A percentile compares a stretch with the other conserved stretches of the same genome.
Conservation (phyloP, 2,888 invertebrate species). For the Bruchidius siliquastri region DNA sequence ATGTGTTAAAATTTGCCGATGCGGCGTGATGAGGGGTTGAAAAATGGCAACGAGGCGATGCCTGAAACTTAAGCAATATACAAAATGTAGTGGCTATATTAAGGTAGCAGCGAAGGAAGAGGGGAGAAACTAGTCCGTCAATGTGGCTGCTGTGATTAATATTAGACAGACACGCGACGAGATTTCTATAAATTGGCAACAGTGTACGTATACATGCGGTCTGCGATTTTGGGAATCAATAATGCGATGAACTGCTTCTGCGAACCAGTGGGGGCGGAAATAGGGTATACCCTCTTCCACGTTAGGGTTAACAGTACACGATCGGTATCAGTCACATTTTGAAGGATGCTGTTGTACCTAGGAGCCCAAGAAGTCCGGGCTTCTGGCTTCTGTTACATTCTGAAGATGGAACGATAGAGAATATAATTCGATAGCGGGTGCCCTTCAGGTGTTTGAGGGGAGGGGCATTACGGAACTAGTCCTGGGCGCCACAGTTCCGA, state of each 20-base stretch:
- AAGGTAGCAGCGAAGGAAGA: conserved; percentile 6
- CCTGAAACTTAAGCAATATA: not conserved
- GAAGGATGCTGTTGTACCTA: too few relatives aligned
- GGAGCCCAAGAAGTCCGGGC: too few relatives aligned
- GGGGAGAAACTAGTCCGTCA: conserved; percentile 40
- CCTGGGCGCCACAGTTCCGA: too few relatives aligned
- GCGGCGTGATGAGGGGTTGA: not conserved
- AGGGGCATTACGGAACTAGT: too few relatives aligned
- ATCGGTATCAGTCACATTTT: not conserved
- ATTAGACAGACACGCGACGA: conserved; percentile 52
- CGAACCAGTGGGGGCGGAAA: not conserved
- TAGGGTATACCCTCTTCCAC: not conserved
- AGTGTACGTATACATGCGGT: conserved; percentile 30
- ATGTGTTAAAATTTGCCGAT: not conserved
- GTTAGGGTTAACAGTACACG: not conserved
- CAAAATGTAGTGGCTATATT: conserved; percentile 1
- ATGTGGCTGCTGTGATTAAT: conserved; percentile 50
- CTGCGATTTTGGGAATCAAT: conserved; percentile 42
- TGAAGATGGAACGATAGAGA: too few relatives aligned
- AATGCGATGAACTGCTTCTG: conserved; percentile 28
- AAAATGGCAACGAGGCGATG: not conserved
- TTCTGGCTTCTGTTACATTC: too few relatives aligned
- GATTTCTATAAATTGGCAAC: conserved; percentile 49
- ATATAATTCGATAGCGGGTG: too few relatives aligned
- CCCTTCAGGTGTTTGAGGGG: too few relatives aligned